These are phyloP conservation scores for Coboldia fuscipes DNA, from an alignment of 1,140 invertebrate genomes.

Conservation along the genomic window DNA sequence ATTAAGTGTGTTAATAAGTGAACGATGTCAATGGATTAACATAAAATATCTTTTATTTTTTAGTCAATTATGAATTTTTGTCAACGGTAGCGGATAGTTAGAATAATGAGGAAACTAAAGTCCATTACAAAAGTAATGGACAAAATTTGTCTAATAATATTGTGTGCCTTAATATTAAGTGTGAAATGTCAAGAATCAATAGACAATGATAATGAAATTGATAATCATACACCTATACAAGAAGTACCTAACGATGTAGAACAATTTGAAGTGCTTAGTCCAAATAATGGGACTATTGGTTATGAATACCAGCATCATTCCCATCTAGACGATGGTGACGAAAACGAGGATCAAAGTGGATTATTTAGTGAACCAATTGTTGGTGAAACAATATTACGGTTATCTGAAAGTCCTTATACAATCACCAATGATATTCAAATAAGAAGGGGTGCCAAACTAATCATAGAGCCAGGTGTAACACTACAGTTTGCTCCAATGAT, in stretches of 20 bases:
- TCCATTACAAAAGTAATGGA: slow-evolving; percentile 2
- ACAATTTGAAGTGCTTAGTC: too few species aligned
- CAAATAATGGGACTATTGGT: slow-evolving; percentile 15
- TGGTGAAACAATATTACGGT: slow-evolving; percentile 24
- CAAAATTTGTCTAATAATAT: too few species aligned
- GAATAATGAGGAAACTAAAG: slow-evolving; percentile 5
- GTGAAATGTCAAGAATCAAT: too few species aligned
- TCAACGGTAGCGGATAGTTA: too few species aligned
- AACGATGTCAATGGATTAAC: too few species aligned
- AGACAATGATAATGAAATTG: too few species aligned
- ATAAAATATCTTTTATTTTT: too few species aligned
- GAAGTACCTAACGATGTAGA: too few species aligned
- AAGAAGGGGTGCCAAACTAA: slow-evolving; percentile 44
- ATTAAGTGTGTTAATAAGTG: too few species aligned
- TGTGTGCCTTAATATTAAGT: too few species aligned
- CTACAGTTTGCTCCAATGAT: slow-evolving; percentile 70
- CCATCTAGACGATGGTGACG: slow-evolving; percentile 29
- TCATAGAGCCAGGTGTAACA: slow-evolving; percentile 68
- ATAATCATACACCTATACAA: too few species aligned
- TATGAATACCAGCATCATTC: slow-evolving; percentile 19
- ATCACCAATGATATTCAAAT: slow-evolving; percentile 62
- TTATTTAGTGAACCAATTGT: slow-evolving; percentile 28
- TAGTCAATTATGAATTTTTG: too few species aligned
- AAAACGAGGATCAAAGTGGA: slow-evolving; percentile 34
- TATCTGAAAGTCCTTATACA: slow-evolving; percentile 47